Conservation (phyloP, 2,797 vertebrate species). For the Galagoides demidoff region DNA sequence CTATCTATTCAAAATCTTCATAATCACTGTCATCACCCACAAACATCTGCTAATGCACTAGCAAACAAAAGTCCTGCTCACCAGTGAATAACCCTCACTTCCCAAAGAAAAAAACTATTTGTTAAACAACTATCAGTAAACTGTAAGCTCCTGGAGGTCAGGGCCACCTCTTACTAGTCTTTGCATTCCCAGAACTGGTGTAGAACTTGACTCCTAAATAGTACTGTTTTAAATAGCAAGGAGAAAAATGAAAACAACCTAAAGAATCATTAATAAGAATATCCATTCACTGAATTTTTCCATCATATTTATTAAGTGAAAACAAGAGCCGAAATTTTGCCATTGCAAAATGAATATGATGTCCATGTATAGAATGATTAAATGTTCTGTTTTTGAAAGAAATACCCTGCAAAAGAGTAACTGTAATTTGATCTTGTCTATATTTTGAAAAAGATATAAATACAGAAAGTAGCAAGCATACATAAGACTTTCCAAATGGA, state of each 20-base stretch:
- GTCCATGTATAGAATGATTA: neutral
- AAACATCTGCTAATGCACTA: neutral
- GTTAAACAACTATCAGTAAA: slow-evolving; percentile 33
- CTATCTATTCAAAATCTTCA: neutral
- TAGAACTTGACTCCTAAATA: neutral
- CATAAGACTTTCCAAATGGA: neutral
- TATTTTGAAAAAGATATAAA: neutral
- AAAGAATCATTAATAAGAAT: neutral
- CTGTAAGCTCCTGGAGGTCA: neutral
- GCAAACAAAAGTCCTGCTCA: neutral
- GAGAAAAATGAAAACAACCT: neutral
- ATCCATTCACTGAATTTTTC: neutral
- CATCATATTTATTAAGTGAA: neutral
- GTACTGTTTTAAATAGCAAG: neutral
- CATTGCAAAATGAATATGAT: neutral
- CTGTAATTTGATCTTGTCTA: neutral
- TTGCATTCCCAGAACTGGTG: slow-evolving; percentile 31
- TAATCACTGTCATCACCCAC: neutral
- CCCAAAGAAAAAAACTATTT: neutral
- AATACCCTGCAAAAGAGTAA: neutral
- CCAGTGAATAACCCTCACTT: neutral
- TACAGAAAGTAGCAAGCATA: neutral
- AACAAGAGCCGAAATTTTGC: neutral
- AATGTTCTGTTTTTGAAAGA: neutral
- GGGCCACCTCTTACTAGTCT: neutral